Evolutionary conservation across 92 coral and sea anemone species (phyloP).

Genomic region (Bergia puertoricense): DNA sequence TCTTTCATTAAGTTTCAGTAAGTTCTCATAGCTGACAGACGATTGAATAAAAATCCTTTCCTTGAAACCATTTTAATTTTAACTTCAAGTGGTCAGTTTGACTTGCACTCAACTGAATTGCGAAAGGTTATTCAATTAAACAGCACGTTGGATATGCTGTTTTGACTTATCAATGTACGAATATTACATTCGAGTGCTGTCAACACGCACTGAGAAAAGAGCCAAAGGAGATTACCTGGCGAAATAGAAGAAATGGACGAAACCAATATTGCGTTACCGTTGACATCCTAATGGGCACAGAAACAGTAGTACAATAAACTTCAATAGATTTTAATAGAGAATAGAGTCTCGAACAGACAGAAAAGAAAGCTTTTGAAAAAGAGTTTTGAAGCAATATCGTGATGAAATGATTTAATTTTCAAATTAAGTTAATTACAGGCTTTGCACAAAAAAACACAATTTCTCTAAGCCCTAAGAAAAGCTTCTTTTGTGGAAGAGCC

Average conservation of each 20-base stretch:
- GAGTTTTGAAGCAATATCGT: slow-evolving; percentile 20
- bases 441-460: slow-evolving; percentile 54
- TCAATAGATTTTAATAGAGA: slow-evolving; percentile 7
- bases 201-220: background rate
- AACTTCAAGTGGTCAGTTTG: slow-evolving; percentile 3
- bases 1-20: background rate
- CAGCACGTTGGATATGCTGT: background rate
- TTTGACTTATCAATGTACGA: background rate
- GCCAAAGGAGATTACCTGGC: background rate
- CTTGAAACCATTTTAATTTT: background rate
- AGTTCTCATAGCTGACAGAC: background rate
- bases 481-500: slow-evolving; percentile 18
- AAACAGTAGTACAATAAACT: background rate
- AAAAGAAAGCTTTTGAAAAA: slow-evolving; percentile 7
- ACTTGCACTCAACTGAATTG: background rate
- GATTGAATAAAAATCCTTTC: background rate
- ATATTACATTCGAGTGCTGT: background rate
- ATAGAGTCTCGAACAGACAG: slow-evolving; percentile 11
- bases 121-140: background rate
- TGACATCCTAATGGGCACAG: background rate
- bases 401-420: slow-evolving; percentile 26
- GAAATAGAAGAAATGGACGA: background rate
- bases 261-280: background rate
- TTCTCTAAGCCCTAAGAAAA: slow-evolving; percentile 18
- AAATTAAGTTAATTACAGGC: slow-evolving; percentile 51